phyloP scores from a whole-genome alignment of 1,140 invertebrate genomes.

The Brachionus manjavacas region DNA sequence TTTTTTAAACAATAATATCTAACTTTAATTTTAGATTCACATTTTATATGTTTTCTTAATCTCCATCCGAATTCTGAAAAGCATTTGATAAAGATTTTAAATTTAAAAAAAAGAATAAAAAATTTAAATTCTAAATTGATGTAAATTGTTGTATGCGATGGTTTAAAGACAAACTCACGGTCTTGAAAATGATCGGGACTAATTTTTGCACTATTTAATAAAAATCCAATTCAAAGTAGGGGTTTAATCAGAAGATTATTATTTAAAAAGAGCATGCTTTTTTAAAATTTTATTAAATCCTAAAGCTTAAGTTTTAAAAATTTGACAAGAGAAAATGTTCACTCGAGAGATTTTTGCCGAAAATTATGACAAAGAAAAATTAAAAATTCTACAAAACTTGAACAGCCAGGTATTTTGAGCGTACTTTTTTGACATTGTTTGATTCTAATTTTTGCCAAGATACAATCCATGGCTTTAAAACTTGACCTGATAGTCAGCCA shows the following conservation, averaged over 20 bases:
- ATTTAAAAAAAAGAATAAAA: no score
- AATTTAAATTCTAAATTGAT: background rate
- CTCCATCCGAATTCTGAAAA: no score
- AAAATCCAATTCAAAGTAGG: background rate
- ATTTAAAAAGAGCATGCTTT: slow-evolving; percentile 14
- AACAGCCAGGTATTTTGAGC: background rate
- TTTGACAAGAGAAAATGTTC: slow-evolving; percentile 24
- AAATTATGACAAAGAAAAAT: slow-evolving; percentile 27
- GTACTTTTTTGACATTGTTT: background rate
- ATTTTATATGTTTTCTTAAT: no score
- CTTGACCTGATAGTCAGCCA: background rate
- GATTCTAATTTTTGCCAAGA: background rate
- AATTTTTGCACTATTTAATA: background rate
- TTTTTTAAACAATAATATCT: no score
- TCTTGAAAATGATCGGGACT: background rate
- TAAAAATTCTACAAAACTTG: slow-evolving; percentile 28
- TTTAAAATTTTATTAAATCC: background rate
- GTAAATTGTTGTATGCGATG: background rate
- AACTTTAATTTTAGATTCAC: no score
- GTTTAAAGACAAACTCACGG: background rate
- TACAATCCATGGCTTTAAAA: slow-evolving; percentile 7
- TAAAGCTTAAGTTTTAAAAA: background rate
- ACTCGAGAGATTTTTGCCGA: background rate
- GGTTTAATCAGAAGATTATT: background rate
- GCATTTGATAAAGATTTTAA: no score